phyloP scores from a whole-genome alignment of 2,113 vertebrate species.

The Lophura nycthemera region DNA sequence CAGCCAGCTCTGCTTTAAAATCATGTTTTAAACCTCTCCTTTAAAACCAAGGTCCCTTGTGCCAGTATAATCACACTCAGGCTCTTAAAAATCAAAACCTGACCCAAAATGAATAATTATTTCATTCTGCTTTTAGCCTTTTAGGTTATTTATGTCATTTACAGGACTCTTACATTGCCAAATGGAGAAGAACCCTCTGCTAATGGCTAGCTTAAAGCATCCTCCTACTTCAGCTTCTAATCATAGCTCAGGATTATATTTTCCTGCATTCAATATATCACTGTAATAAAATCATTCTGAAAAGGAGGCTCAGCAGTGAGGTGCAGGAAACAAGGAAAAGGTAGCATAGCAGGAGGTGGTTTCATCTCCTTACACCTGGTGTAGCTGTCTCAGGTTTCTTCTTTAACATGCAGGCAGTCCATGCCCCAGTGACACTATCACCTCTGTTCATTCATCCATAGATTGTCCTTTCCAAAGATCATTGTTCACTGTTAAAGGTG shows the following conservation, averaged over 20 bases:
- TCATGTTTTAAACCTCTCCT: background rate
- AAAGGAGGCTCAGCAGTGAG: background rate
- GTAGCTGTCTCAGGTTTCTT: background rate
- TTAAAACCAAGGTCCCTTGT: background rate
- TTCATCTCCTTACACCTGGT: background rate
- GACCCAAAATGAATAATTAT: slow-evolving; percentile 19
- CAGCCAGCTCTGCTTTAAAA: background rate
- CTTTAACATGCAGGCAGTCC: background rate
- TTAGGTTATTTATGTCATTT: slow-evolving; percentile 21
- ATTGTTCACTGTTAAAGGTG: background rate
- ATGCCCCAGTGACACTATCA: background rate
- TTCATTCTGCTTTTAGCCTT: slow-evolving; percentile 40
- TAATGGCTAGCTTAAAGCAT: slow-evolving; percentile 21
- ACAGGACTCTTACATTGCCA: background rate
- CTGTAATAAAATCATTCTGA: slow-evolving; percentile 5
- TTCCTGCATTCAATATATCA: slow-evolving; percentile 1
- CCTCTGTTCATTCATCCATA: background rate
- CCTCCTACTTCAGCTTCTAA: background rate
- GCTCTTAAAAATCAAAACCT: slow-evolving; percentile 32
- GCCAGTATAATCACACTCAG: background rate
- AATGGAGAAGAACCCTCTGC: background rate
- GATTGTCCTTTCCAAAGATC: background rate
- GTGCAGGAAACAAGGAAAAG: background rate
- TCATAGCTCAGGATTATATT: background rate
- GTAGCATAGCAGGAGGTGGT: background rate